Percentiles rank a stretch among this genome's conserved stretches.
These are phyloP conservation scores for Euura lappo DNA, from an alignment of 1,140 invertebrate genomes.

Conservation along the genomic window DNA sequence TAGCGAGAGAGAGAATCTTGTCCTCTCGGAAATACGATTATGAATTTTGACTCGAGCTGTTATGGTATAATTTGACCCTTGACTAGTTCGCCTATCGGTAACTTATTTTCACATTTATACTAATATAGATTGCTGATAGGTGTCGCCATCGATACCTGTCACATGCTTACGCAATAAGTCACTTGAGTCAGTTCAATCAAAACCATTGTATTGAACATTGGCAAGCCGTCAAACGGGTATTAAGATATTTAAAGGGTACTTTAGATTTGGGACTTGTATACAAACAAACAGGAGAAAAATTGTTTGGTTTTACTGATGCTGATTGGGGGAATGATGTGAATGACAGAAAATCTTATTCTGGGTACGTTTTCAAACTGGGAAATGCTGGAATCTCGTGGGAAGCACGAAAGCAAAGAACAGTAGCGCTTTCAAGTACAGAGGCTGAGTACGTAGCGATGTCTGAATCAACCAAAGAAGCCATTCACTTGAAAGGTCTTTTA, in stretches of 20 bases:
- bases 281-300: conserved; percentile 10
- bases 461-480: conserved; percentile 34
- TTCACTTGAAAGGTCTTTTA: not conserved
- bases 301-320: conserved; percentile 33
- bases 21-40: no score
- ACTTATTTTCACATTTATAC: no score
- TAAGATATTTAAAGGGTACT: conserved; percentile 43
- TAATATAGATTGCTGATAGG: no score
- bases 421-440: no score
- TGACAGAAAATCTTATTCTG: conserved; percentile 32
- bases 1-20: no score
- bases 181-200: conserved; percentile 35
- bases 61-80: no score
- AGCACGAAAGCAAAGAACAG: conserved; percentile 55
- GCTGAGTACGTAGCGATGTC: conserved; percentile 28
- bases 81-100: no score
- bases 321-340: conserved; percentile 32
- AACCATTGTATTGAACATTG: conserved; percentile 35
- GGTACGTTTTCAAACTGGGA: conserved; percentile 38
- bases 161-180: conserved; percentile 36
- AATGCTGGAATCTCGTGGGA: conserved; percentile 56
- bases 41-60: no score
- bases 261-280: conserved; percentile 25
- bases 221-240: conserved; percentile 38
- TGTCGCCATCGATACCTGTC: no score